Evolutionary conservation across 2,113 vertebrate species (phyloP).

Genomic region (Megaceryle torquata): DNA sequence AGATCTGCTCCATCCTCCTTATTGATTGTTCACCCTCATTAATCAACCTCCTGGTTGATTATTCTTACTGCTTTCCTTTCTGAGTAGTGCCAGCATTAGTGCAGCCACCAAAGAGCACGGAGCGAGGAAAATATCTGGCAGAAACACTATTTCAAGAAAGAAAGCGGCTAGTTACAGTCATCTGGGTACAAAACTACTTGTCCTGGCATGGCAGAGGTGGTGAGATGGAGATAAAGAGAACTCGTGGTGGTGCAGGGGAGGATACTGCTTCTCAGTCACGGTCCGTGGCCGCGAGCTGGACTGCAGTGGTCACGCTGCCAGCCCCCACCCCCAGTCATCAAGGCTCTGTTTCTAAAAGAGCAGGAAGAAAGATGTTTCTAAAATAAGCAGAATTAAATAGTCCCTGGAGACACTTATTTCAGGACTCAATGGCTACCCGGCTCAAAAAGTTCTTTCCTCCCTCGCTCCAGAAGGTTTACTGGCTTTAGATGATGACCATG

Average conservation of each 20-base stretch:
- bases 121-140: neutral
- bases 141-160: neutral
- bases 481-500: neutral
- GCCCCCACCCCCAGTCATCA: neutral
- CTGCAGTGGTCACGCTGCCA: neutral
- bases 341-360: neutral
- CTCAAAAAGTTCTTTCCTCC: neutral
- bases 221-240: neutral
- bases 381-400: constrained; percentile 42
- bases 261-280: neutral
- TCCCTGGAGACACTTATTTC: neutral
- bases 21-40: neutral
- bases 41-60: neutral
- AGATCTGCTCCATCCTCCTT: neutral
- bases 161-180: neutral
- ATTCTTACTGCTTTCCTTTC: neutral
- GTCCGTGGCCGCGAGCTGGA: neutral
- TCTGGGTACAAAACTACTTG: neutral
- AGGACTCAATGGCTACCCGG: neutral
- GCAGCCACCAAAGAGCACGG: neutral
- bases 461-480: neutral
- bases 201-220: neutral
- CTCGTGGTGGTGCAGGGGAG: neutral
- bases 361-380: constrained; percentile 39
- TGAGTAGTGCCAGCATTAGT: neutral